Evolutionary conservation across 2,888 invertebrate species (phyloP), one percentile per base, ranked within the genome.

Genomic region (Miltochrista miniata): DNA sequence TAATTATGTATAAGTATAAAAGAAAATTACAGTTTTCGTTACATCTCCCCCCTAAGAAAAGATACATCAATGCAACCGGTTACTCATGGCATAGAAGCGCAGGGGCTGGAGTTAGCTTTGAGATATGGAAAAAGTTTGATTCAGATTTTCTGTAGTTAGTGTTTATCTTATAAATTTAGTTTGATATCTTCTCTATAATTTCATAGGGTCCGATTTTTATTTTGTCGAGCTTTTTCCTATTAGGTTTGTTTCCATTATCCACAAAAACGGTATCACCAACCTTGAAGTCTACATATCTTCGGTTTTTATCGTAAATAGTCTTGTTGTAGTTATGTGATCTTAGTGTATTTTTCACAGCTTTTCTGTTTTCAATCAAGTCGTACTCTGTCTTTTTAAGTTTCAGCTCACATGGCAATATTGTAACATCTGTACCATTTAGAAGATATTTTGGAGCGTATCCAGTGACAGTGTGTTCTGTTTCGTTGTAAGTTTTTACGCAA

Each of bases 401-500:
- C 13, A 68, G 7, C 47, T 70, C 66, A 15, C 57, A 34, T 42
- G 71, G 73, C 47, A 70, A 31, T 30, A 72, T 56, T 2, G 34
- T 43, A 11, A 59, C 54, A 58, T 67, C 45, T 54, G 48, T 61
- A 7, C 74, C 72, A 33, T 74, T 31, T 31, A 75, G 45, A 24
- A 75, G 38, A 45, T 74, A 72, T 36, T 15, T 64, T 45, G 70
- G 70, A 1, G 74, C n/a, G 55, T 56, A 76, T 0, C 65, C 65
- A 12, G 73, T 75, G 0, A 75, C 61, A n/a, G 69, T 47, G 36
- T 74, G 73, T 18, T 61, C 55, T 2, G 74, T 74, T 38, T 71
- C 54, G 50, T 75, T 76, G 45, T 74, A 73, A 53, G 59, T 72
- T 31, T 64, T 9, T 11, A 62, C 56, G 59, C 70, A 75, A 36